Evolutionary conservation across 2,797 vertebrate genomes (phyloP), one percentile per base, ranked within the genome.

Genomic region (Florisuga fusca): DNA sequence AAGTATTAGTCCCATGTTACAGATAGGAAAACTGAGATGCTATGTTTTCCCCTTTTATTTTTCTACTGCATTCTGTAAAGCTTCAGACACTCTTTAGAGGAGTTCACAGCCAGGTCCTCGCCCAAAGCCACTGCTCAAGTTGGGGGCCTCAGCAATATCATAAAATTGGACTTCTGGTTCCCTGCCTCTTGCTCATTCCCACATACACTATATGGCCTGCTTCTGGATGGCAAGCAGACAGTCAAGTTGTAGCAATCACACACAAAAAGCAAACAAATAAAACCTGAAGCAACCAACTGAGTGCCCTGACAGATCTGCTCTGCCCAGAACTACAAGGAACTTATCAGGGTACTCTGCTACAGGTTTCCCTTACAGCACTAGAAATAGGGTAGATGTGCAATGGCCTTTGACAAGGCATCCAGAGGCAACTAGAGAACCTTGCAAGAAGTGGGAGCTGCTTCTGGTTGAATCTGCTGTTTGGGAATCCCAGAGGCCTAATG

Each of bases 1-100:
- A 95, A 95, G 95, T 90, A 96, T 96, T 95, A 96, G 88, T 96
- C 95, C 96, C 93, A 87, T 93, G 92, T 82, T 94, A 94, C 84
- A 87, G 78, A 95, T 54, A 85, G 90, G 94, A 96, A 95, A 96
- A 93, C 89, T 95, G 96, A 95, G 88, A 95, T 90, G 81, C 68
- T 89, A 68, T 73, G 63, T 95, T 96, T 95, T 82, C 71, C 90
- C 86, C 64, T 92, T 92, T 92, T 83, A 79, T 94, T 95, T 95
- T 93, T 76, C 68, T 72, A 15, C 53, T 76, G 75, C 55, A 74
- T 94, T 94, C 67, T 10, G 20, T 76, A 63, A 93, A 90, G 31
- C 27, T 81, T 63, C 80, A 88, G 67, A 59, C 63, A 77, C 55
- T 63, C 57, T 85, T 84, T 43, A 18, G 50, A 69, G 53, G 45